Base-by-base conservation (phyloP, 2,888 invertebrate species). In the Microdon myrmicae region DNA sequence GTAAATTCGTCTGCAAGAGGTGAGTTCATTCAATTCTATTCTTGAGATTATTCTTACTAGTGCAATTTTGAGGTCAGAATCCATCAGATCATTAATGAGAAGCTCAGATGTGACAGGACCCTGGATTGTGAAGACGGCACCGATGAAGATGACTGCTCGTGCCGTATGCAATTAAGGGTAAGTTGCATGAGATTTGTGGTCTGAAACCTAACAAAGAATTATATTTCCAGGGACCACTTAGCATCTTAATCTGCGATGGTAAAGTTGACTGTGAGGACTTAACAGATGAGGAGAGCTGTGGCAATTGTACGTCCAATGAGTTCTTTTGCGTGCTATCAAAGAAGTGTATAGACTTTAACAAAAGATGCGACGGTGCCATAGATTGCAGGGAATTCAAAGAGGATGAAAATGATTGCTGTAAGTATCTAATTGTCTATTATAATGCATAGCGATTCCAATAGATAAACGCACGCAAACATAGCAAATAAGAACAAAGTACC, bases 61-160 rank as follows among this genome's bases (percentile, higher is more conserved):
- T 26, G 14, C 19, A 1, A 9, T 23, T 12, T 16, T 9, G 19
- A 9, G 56, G 51, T 29, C 71, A 90, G 90, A 58, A 84, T 90
- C 69, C 73, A 82, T 0, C 90, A 92, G 79, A 81, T 79, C 5
- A 84, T 92, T 49, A 81, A 86, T 0, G 76, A 81, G 14, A 68
- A 74, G 2, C 82, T 85, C 68, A 83, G 85, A 17, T 93, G 93
- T 74, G 84, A 93, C 72, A 84, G 83, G 29, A 80, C 83, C 53
- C 78, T 85, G 10, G 90, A 93, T 72, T 93, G 93, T 75, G 90
- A 92, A 78, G 93, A 93, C 79, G 89, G 88, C 3, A 88, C 88
- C 0, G 93, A 93, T 75, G 93, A 93, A 79, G 74, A 82, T 3
- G 80, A 83, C 55, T 93, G 93, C 73, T 83, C 82, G 1, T 92